These are phyloP conservation scores for Spinus olivaceus DNA, from an alignment of 2,797 vertebrate genomes.

Conservation along the genomic window DNA sequence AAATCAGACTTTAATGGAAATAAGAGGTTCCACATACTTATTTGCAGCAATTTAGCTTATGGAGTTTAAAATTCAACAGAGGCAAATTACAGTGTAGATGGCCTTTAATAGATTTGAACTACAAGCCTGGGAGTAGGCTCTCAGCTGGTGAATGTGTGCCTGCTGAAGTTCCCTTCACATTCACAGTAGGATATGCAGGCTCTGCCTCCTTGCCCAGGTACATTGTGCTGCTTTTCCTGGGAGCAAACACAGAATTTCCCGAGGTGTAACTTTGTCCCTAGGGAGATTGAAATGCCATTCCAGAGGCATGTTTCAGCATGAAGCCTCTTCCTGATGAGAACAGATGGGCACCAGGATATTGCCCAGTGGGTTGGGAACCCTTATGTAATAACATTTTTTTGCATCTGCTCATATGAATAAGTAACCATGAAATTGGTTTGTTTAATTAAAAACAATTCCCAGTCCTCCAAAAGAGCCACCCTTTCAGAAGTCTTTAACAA, in stretches of 20 bases:
- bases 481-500: background rate
- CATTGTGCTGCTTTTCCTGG: background rate
- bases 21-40: background rate
- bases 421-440: background rate
- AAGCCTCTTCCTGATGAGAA: background rate
- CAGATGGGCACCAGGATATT: background rate
- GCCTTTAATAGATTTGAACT: background rate
- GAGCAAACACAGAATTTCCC: background rate
- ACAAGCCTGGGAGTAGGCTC: background rate
- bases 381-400: background rate
- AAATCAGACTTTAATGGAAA: background rate
- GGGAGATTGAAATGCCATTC: background rate
- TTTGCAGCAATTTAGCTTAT: background rate
- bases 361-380: background rate
- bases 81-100: background rate
- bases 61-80: background rate
- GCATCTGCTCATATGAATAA: background rate
- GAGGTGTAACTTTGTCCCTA: background rate
- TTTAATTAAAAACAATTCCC: slow-evolving; percentile 16
- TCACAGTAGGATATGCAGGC: background rate
- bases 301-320: rapidly evolving
- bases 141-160: background rate
- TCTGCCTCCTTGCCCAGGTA: background rate
- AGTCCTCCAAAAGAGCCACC: background rate
- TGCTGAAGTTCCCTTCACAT: background rate